These are phyloP conservation scores for Pelecanoides urinatrix DNA, from an alignment of 2,113 vertebrate species.

Conservation along the genomic window DNA sequence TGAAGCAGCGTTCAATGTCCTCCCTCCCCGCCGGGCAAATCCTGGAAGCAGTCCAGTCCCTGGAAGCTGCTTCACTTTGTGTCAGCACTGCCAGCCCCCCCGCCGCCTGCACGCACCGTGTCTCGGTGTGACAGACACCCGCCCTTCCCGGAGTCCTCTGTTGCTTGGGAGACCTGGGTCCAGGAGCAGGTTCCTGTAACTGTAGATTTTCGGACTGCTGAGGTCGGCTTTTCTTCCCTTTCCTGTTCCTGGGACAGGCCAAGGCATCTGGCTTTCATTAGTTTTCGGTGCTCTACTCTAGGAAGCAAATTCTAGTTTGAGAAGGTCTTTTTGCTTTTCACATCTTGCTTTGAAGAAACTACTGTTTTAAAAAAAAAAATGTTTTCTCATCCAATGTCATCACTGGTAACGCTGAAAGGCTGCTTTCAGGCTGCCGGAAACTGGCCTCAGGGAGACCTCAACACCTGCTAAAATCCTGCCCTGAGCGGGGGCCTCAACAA, in stretches of 20 bases:
- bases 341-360: conserved; percentile 34
- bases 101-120: accelerated
- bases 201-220: not conserved
- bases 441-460: not conserved
- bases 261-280: conserved; percentile 50
- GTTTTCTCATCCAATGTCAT: conserved; percentile 36
- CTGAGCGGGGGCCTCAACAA: not conserved
- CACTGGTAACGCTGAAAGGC: not conserved
- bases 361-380: not conserved
- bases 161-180: not conserved
- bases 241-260: not conserved
- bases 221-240: not conserved
- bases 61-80: not conserved
- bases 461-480: conserved; percentile 37
- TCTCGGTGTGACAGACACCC: not conserved
- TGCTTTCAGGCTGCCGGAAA: conserved; percentile 29
- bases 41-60: not conserved
- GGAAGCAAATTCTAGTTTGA: not conserved
- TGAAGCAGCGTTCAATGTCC: not conserved
- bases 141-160: not conserved
- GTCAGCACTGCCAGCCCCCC: not conserved
- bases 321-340: not conserved
- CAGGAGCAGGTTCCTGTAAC: not conserved
- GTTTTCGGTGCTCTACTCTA: not conserved
- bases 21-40: not conserved